phyloP scores from a whole-genome alignment of 2,113 vertebrate genomes.

The Lepus americanus region DNA sequence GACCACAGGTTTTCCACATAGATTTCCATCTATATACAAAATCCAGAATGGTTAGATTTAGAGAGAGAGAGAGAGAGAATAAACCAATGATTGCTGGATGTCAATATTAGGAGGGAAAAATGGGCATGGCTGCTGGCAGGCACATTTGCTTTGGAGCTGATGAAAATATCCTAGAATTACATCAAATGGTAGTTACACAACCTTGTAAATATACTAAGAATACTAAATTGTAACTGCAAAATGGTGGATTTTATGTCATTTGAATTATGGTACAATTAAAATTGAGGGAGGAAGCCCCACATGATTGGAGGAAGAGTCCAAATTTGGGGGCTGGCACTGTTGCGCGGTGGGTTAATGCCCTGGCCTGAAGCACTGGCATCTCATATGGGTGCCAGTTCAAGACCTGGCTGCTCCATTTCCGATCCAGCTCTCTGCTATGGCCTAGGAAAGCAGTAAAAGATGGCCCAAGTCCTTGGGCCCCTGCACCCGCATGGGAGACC shows the following conservation, averaged over 20 bases:
- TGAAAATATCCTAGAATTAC: neutral
- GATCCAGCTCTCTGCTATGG: too few relatives aligned
- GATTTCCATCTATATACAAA: neutral
- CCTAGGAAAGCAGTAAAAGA: too few relatives aligned
- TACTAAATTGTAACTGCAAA: neutral
- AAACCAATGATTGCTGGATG: neutral
- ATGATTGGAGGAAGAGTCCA: slow-evolving; percentile 1
- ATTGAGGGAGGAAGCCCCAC: neutral
- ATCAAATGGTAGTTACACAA: neutral
- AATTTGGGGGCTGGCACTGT: neutral
- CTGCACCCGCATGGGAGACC: too few relatives aligned
- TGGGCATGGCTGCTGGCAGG: neutral
- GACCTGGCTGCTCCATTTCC: too few relatives aligned
- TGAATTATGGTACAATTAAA: slow-evolving; percentile 11
- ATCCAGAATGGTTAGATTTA: neutral
- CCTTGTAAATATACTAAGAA: neutral
- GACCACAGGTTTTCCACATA: neutral
- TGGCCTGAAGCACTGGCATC: too few relatives aligned
- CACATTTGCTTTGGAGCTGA: neutral
- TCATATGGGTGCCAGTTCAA: too few relatives aligned
- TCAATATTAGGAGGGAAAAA: neutral
- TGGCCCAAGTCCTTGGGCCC: too few relatives aligned
- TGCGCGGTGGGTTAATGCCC: too few relatives aligned
- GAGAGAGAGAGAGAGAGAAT: neutral
- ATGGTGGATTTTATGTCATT: neutral